Evolutionary conservation across 2,113 vertebrate species (phyloP).

Genomic region (Hoplias malabaricus): DNA sequence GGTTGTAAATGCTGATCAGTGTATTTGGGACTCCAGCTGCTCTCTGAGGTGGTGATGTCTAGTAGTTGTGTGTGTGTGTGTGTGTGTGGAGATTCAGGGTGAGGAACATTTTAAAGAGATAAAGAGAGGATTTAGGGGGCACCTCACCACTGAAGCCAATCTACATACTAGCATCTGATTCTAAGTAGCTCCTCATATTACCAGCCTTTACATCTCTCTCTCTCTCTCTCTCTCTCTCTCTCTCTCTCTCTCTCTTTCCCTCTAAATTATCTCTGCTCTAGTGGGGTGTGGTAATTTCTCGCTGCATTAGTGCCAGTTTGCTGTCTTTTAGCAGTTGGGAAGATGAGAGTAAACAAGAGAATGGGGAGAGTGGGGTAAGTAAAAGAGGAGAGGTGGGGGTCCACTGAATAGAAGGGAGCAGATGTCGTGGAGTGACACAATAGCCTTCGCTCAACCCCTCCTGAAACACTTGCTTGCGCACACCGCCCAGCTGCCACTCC

Average conservation of each 20-base stretch:
- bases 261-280: neutral
- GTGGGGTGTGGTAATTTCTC: too few species aligned
- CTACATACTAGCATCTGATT: neutral
- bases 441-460: constrained; percentile 20
- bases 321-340: neutral
- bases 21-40: neutral
- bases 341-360: neutral
- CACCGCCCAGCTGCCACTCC: constrained; percentile 65
- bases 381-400: neutral
- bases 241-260: neutral
- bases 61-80: constrained; percentile 8
- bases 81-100: neutral
- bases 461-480: constrained; percentile 31
- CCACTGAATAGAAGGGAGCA: constrained; percentile 59
- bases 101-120: neutral
- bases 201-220: neutral
- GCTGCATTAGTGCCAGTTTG: too few species aligned
- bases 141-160: neutral
- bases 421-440: constrained; percentile 67
- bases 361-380: neutral
- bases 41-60: neutral
- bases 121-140: neutral
- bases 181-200: neutral
- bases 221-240: neutral
- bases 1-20: neutral